phyloP scores from a whole-genome alignment of 2,113 vertebrate genomes.

The Tachycineta bicolor region DNA sequence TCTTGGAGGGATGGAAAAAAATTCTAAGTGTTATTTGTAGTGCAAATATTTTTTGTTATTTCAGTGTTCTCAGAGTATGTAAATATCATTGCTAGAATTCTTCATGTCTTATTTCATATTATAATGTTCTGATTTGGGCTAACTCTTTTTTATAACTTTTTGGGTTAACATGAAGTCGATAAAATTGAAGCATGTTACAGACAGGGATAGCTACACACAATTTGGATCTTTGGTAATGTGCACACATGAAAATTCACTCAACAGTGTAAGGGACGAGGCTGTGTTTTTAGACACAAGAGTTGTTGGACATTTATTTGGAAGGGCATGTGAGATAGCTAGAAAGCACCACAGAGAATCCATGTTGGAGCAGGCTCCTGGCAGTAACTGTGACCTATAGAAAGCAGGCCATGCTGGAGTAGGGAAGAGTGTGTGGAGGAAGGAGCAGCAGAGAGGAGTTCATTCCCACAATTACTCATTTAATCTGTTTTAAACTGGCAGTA shows the following conservation, averaged over 20 bases:
- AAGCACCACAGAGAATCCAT: neutral
- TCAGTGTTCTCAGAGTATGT: neutral
- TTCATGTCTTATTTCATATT: neutral
- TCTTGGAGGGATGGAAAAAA: neutral
- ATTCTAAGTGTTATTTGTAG: neutral
- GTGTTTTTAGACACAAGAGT: neutral
- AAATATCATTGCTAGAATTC: neutral
- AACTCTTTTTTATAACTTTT: neutral
- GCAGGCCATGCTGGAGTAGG: neutral
- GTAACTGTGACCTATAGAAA: neutral
- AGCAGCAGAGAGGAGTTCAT: neutral
- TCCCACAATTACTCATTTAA: neutral
- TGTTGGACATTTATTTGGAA: neutral
- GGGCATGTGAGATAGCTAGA: neutral
- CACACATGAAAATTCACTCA: neutral
- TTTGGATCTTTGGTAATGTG: neutral
- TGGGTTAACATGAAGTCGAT: neutral
- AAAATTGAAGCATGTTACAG: neutral
- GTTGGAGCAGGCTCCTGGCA: neutral
- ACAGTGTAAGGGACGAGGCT: neutral
- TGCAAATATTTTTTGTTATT: neutral
- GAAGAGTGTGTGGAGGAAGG: neutral
- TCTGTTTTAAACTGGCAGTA: neutral
- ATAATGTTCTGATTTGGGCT: neutral
- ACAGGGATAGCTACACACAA: neutral